Conservation (phyloP, 2,888 invertebrate species). For the Brenthis daphne region DNA sequence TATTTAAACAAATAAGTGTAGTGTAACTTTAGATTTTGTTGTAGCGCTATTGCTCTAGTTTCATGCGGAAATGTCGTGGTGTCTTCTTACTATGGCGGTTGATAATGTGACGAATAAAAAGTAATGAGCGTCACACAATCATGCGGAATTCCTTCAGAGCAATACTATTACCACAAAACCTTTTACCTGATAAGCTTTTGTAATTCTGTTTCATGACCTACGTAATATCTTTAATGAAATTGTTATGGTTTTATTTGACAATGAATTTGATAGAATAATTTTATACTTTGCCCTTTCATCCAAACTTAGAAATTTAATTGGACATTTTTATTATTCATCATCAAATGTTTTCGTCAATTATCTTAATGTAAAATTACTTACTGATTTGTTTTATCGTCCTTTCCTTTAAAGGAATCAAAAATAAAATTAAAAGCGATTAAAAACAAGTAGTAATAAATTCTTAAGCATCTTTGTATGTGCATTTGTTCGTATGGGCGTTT, state of each 20-base stretch:
- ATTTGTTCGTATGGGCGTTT: no score
- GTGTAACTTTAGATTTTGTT: slow-evolving; percentile 13
- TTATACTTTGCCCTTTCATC: no score
- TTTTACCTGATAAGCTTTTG: slow-evolving; percentile 38
- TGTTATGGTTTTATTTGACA: slow-evolving; percentile 18
- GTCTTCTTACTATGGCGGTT: slow-evolving; percentile 18
- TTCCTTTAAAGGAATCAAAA: no score
- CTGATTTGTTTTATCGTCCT: no score
- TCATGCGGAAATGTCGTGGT: not conserved
- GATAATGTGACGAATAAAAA: slow-evolving; percentile 53
- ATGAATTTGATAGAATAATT: slow-evolving; percentile 9
- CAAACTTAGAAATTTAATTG: no score
- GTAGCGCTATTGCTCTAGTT: slow-evolving; percentile 5
- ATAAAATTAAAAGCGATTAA: no score
- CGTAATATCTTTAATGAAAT: slow-evolving; percentile 36
- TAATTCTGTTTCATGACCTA: slow-evolving; percentile 36
- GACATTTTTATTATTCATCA: no score
- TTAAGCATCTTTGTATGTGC: no score
- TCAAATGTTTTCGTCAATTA: no score
- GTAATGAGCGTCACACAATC: slow-evolving; percentile 56
- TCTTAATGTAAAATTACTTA: no score
- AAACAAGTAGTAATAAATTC: no score
- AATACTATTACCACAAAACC: slow-evolving; percentile 37
- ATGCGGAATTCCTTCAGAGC: slow-evolving; percentile 50
- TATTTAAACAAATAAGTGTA: slow-evolving; percentile 3